These are phyloP conservation scores for Acrossocheilus wenchowensis DNA, from an alignment of 2,797 vertebrate genomes.

Conservation along the genomic window DNA sequence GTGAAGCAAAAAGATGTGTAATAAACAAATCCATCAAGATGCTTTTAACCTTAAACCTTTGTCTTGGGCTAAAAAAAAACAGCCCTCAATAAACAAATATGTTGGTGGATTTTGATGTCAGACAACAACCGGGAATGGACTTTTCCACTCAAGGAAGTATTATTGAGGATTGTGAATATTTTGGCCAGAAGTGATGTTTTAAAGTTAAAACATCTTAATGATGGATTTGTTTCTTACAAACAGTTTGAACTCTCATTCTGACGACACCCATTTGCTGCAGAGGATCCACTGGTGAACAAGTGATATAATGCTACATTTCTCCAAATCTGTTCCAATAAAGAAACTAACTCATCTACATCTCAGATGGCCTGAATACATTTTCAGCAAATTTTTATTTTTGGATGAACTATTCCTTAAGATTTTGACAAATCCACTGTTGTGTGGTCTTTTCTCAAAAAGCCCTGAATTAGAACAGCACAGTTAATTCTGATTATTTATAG, in stretches of 20 bases:
- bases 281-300: not conserved
- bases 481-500: conserved; percentile 33
- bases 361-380: not conserved
- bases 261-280: not conserved
- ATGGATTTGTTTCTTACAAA: not conserved
- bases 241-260: not conserved
- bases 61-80: not conserved
- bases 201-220: too few species aligned
- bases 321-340: not conserved
- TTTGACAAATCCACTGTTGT: conserved; percentile 32
- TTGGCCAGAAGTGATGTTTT: too few species aligned
- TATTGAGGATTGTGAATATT: not conserved
- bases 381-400: not conserved
- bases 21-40: not conserved
- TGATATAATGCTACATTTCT: not conserved
- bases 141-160: not conserved
- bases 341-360: not conserved
- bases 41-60: not conserved
- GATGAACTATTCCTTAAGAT: not conserved
- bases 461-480: conserved; percentile 1
- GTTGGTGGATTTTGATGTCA: not conserved
- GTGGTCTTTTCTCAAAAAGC: conserved; percentile 20
- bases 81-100: not conserved
- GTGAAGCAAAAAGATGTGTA: not conserved
- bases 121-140: not conserved